Base-by-base conservation (phyloP, 2,113 vertebrate species). In the Deroptyus accipitrinus region DNA sequence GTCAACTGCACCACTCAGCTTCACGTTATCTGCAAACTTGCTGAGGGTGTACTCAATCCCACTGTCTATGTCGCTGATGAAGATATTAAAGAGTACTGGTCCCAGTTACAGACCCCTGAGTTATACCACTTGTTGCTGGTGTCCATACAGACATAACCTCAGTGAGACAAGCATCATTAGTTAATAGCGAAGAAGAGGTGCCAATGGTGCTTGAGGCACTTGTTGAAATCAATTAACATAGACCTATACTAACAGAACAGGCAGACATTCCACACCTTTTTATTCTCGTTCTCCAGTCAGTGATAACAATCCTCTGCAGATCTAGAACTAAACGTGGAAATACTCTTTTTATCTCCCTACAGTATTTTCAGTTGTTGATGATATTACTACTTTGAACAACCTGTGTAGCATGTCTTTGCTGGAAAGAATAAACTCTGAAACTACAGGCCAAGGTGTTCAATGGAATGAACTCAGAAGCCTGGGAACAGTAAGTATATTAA, bases 161-260 rank as follows among this genome's bases (percentile, higher is more conserved):
- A 35, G 68, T 31, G 68, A 80, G 86, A 94, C 89, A 92, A 92
- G 41, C 75, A 76, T 94, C 94, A 86, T 68, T 48, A 93, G 76
- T 42, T 78, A 95, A 92, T 23, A 89, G 83, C 5, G 7, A 95
- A 92, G 70, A 86, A 81, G 85, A 94, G 59, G 42, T 85, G 27
- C 91, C 80, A 84, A 72, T 35, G 76, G 80, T 73, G 48, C 95
- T 96, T 91, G 81, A 97, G 72, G 54, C 73, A 81, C 81, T 41
- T 44, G 54, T 39, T 96, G 86, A 95, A 87, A 90, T 67, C 91
- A 90, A 48, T 89, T 92, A 94, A 82, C 62, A 70, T 1, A 6
- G 44, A 78, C 7, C 27, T 39, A 8, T 25, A 52, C 48, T 82
- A 79, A 90, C 0, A 1, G 42, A 92, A 90, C 13, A 92, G 35